Evolutionary conservation across 2,888 invertebrate genomes (phyloP), one percentile per base, ranked within the genome.

Genomic region (Cephalotes varians): DNA sequence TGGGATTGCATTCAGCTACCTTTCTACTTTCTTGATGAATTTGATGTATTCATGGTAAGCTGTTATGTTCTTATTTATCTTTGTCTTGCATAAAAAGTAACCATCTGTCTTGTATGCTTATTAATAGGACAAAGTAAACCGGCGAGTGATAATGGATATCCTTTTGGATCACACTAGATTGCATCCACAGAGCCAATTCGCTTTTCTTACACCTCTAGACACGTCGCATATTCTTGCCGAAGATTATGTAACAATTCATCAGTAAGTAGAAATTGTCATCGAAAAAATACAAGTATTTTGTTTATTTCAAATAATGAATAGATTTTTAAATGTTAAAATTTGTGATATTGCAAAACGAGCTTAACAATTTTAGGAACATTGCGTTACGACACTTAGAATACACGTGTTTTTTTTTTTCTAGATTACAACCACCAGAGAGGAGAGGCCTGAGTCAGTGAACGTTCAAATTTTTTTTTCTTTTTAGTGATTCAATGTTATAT

Each of bases 1-100:
- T 99, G 99, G 99, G 97, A 98, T 83, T 97, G 97, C 88, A 97
- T 98, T 92, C 97, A 98, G 92, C 96, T 98, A 92, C 99, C 99
- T 0, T 99, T 99, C 95, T 97, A 97, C 95, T 97, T 98, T 94
- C 95, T 99, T 90, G 99, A 99, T 94, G 99, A 99, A 95, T 99
- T 99, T 93, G 99, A 99, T 93, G 98, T 99, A 0, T 99, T 98
- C 93, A 99, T 99, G 97, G 98, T 98, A 93, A 94, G 94, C 7
- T 12, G 1, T 18, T 69, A 10, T n/a, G 2, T 15, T n/a, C 5
- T n/a, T 65, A 15, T 54, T 60, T 25, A 5, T 25, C 0, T 15
- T 62, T 37, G 10, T 47, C 7, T 62, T 9, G 1, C 6, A 51
- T 3, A 44, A 31, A 37, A 47, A 34, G 10, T 65, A 58, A 44